These are phyloP conservation scores for Rallus crepitans DNA, from an alignment of 2,797 vertebrate genomes.

Conservation along the genomic window DNA sequence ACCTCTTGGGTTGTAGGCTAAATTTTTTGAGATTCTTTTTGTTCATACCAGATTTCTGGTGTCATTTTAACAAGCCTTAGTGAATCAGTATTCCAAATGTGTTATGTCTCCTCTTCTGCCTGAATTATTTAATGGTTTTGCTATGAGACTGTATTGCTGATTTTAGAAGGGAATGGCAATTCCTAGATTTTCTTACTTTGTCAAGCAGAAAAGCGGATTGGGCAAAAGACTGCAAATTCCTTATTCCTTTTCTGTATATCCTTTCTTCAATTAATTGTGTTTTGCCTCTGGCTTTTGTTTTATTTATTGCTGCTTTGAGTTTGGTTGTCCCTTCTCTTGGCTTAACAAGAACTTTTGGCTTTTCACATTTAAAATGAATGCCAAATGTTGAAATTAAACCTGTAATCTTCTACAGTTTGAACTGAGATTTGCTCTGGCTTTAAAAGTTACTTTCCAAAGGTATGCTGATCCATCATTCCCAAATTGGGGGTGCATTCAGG, in stretches of 20 bases:
- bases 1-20: background rate
- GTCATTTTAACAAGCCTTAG: background rate
- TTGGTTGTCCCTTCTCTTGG: background rate
- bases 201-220: background rate
- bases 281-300: background rate
- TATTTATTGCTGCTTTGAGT: background rate
- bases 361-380: background rate
- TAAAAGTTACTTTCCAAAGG: background rate
- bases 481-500: background rate
- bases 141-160: background rate
- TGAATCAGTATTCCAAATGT: background rate
- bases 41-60: background rate
- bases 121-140: conserved; percentile 19
- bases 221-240: background rate
- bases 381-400: background rate
- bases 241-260: background rate
- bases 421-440: background rate
- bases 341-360: background rate
- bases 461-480: background rate
- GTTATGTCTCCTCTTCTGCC: background rate
- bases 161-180: background rate
- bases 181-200: background rate
- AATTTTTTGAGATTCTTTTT: background rate
- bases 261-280: background rate
- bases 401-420: background rate